Evolutionary conservation across 2,888 invertebrate species (phyloP).

Genomic region (Nymphalis polychloros): DNA sequence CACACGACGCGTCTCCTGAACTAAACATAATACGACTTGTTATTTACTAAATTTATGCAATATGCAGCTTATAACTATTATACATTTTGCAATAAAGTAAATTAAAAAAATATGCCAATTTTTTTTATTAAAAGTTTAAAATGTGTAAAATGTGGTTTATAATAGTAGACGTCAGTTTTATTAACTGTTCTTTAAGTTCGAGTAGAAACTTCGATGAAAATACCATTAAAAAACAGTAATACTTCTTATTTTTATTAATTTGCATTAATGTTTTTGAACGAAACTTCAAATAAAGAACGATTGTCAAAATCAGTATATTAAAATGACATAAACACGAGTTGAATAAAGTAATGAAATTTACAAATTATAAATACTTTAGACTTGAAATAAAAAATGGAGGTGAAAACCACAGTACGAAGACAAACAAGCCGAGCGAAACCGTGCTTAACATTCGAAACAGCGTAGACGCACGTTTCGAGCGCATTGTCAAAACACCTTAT

Average conservation of each 20-base stretch:
- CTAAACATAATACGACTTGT: conserved; percentile 11
- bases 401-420: conserved; percentile 50
- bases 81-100: background rate
- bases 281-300: no score
- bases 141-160: no score
- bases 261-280: no score
- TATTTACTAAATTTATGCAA: conserved; percentile 8
- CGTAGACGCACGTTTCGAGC: conserved; percentile 68
- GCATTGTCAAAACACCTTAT: conserved; percentile 80
- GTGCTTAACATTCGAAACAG: conserved; percentile 73
- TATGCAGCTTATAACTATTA: background rate
- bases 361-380: background rate
- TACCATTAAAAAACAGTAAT: no score
- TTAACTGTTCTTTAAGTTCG: no score
- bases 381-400: conserved; percentile 11
- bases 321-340: no score
- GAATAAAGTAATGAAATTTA: background rate
- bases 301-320: no score
- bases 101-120: no score
- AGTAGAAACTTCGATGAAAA: no score
- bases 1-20: conserved; percentile 48
- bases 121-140: no score
- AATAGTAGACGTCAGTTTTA: no score
- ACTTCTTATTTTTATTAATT: no score
- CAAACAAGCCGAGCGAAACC: conserved; percentile 60